Conservation (phyloP, 2,113 vertebrate genomes). For the Electrona antarctica region DNA sequence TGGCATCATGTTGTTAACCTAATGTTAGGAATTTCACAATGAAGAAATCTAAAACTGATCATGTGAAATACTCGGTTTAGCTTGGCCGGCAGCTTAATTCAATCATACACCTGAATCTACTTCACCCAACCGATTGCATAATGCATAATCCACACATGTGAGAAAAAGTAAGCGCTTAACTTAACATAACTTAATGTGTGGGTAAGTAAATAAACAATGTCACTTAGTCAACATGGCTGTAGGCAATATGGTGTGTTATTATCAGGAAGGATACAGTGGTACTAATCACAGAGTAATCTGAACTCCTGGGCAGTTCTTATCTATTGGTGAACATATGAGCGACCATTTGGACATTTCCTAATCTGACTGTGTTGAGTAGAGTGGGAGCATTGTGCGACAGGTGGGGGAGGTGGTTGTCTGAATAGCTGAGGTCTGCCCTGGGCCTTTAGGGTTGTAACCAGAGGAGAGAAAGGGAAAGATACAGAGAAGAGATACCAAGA, state of each 20-base stretch:
- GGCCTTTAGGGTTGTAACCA: conserved; percentile 72
- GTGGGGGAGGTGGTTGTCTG: conserved; percentile 45
- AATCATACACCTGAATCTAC: neutral
- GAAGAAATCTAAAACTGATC: too few relatives aligned
- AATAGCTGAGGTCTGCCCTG: conserved; percentile 47
- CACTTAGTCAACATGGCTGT: conserved; percentile 31
- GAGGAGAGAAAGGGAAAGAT: conserved; percentile 60
- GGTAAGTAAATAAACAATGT: conserved; percentile 49
- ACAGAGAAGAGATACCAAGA: conserved; percentile 48
- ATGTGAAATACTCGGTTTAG: too few relatives aligned
- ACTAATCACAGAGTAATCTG: conserved; percentile 74
- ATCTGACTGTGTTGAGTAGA: conserved; percentile 66
- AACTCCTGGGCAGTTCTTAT: conserved; percentile 67
- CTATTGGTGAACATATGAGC: conserved; percentile 71
- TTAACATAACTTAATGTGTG: conserved; percentile 46
- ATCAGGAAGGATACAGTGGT: conserved; percentile 69
- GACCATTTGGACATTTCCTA: conserved; percentile 74
- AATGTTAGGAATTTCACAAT: conserved; percentile 11
- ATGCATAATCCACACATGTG: neutral
- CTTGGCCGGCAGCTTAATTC: neutral
- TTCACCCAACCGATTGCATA: neutral
- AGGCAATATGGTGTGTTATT: conserved; percentile 44
- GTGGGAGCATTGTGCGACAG: conserved; percentile 65
- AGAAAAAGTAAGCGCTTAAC: conserved; percentile 15
- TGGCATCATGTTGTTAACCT: conserved; percentile 8